Base-by-base conservation (phyloP, 2,888 invertebrate genomes). In the Hydraecia micacea region DNA sequence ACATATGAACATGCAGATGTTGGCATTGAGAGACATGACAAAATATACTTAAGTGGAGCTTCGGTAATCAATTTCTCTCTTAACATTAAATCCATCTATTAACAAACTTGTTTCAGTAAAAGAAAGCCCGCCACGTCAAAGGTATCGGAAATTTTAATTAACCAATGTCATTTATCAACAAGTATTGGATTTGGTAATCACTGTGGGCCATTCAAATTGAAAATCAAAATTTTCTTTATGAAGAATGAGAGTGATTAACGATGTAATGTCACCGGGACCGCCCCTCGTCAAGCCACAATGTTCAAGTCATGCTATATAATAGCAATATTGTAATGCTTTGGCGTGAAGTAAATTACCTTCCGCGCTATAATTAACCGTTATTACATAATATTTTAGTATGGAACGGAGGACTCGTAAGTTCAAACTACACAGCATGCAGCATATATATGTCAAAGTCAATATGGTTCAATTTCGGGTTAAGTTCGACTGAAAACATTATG, bases 291-390 rank as follows among this genome's bases (percentile, higher is more conserved):
- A 85, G 85, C 88, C 90, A 93, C 94, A 93, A 95, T 94, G 92
- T 92, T 91, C 95, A 91, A 96, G 96, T 96, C 96, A 96, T 93
- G 93, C 93, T 90, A 94, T 94, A 95, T 96, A 96, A 96, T 95
- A 94, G 95, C 94, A 94, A 95, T 94, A 95, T 94, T 94, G 93
- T 94, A 94, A 93, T 92, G 92, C 92, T 92, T 87, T 89, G 91
- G 93, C 92, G 93, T 92, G 91, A 93, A 95, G 93, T 95, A 94
- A 96, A 95, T 96, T 95, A 95, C 94, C 93, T 93, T 93, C 90
- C 89, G 89, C 87, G 86, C 82, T 81, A 91, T 95, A 95, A 95
- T 96, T 95, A 95, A 94, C 93, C 88, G 90, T 89, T 92, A 92
- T 93, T 93, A 91, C 87, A 90, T 91, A 91, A 91, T 87, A 90